phyloP scores from a whole-genome alignment of 2,888 invertebrate genomes.

The Pomacea canaliculata region DNA sequence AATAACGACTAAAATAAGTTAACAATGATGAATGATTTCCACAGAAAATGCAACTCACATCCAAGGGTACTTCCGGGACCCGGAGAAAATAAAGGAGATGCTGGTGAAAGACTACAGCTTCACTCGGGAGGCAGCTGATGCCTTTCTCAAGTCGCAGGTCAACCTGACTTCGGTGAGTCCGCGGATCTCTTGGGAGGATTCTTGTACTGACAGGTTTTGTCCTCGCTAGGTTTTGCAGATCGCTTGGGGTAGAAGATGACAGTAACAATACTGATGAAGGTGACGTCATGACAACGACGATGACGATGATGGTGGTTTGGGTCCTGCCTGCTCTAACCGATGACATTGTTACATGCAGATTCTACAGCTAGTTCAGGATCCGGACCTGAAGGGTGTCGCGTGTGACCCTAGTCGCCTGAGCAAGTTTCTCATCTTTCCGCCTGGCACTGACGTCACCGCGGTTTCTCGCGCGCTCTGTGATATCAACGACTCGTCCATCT shows the following conservation, averaged over 20 bases:
- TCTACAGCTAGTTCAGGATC: constrained; percentile 38
- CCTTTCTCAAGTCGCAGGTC: constrained; percentile 49
- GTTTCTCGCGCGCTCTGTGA: constrained; percentile 48
- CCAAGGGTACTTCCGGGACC: constrained; percentile 46
- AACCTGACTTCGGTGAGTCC: constrained; percentile 49
- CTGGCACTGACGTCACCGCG: constrained; percentile 37
- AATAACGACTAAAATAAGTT: no score
- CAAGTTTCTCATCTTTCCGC: constrained; percentile 48
- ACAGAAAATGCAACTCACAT: constrained; percentile 12
- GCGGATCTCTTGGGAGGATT: neutral
- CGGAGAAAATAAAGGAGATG: constrained; percentile 43
- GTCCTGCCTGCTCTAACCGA: no score
- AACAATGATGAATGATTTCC: no score
- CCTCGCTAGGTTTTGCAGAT: no score
- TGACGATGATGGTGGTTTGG: no score
- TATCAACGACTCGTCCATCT: constrained; percentile 43
- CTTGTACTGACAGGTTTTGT: no score
- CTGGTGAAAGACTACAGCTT: constrained; percentile 45
- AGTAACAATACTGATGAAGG: no score
- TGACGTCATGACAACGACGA: no score
- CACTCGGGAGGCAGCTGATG: constrained; percentile 39
- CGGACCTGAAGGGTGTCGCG: constrained; percentile 47
- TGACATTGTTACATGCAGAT: constrained; percentile 34
- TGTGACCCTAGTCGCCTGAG: constrained; percentile 46
- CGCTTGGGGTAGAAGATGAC: no score